A percentile compares a stretch with the other conserved stretches of the same genome.
Evolutionary conservation across 2,888 invertebrate species (phyloP).

Genomic region (Alsophila aescularia): DNA sequence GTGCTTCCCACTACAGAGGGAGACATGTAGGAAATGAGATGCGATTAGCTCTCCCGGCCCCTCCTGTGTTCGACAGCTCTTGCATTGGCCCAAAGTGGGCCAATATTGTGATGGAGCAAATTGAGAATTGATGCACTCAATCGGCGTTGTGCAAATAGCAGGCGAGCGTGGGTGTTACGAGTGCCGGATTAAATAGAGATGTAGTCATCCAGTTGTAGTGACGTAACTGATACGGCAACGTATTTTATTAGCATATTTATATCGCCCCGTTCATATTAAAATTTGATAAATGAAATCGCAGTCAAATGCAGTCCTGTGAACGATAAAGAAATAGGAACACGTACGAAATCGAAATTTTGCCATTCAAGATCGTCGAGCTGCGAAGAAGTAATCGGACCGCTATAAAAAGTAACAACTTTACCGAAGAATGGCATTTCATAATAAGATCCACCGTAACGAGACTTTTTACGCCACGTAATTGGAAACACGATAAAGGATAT

Average conservation of each 20-base stretch:
- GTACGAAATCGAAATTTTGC: not conserved
- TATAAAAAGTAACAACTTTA: constrained; percentile 12
- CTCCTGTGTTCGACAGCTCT: constrained; percentile 11
- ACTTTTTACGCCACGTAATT: constrained; percentile 25
- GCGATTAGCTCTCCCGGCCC: constrained; percentile 67
- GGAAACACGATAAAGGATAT: constrained; percentile 27
- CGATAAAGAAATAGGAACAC: not conserved
- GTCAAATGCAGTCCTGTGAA: not conserved
- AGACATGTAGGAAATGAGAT: constrained; percentile 75
- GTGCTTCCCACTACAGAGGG: constrained; percentile 66
- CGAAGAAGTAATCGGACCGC: constrained; percentile 6
- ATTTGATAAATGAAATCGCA: not conserved
- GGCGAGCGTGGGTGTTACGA: not conserved
- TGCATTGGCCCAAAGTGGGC: constrained; percentile 20
- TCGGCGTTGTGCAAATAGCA: constrained; percentile 1
- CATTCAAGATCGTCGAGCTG: not conserved
- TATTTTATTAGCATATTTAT: no score
- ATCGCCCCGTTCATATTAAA: no score
- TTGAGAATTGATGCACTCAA: constrained; percentile 10
- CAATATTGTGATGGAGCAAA: constrained; percentile 6
- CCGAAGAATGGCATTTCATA: constrained; percentile 19
- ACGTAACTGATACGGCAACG: not conserved
- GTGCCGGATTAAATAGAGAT: not conserved
- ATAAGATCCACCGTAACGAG: constrained; percentile 7
- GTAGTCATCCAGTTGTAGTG: not conserved